Conservation (phyloP, 2,113 vertebrate genomes). For the Nerophis lumbriciformis region DNA sequence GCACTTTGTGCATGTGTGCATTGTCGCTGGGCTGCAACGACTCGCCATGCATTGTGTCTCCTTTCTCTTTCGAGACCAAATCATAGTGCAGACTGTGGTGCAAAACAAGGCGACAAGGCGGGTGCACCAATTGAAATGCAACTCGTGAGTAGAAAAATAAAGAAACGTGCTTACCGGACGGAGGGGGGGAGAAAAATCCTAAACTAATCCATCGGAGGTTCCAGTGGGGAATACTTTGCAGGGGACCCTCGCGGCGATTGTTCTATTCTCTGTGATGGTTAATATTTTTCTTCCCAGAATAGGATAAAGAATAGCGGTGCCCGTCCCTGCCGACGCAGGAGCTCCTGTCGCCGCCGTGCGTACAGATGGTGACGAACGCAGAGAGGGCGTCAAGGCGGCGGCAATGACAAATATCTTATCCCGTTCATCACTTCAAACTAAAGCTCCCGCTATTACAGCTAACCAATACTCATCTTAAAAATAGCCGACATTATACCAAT, state of each 20-base stretch:
- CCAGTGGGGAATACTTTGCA: neutral
- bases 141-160: constrained; percentile 8
- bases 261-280: constrained; percentile 28
- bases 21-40: neutral
- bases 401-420: neutral
- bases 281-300: constrained; percentile 20
- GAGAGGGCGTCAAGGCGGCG: constrained; percentile 4
- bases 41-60: constrained; percentile 30
- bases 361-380: constrained; percentile 65
- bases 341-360: constrained; percentile 66
- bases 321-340: constrained; percentile 52
- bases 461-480: neutral
- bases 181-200: constrained; percentile 4
- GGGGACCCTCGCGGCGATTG: neutral
- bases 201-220: constrained; percentile 14
- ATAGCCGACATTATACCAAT: too few species aligned
- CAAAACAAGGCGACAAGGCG: constrained; percentile 50
- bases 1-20: neutral
- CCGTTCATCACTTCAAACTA: constrained; percentile 20
- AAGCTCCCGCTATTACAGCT: neutral
- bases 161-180: constrained; percentile 60
- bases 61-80: constrained; percentile 26
- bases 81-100: constrained; percentile 35
- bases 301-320: constrained; percentile 48
- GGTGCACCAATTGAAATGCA: constrained; percentile 57